A percentile compares a stretch with the other conserved stretches of the same genome.
phyloP scores from a whole-genome alignment of 2,797 vertebrate species.

The Cossypha polioptera region DNA sequence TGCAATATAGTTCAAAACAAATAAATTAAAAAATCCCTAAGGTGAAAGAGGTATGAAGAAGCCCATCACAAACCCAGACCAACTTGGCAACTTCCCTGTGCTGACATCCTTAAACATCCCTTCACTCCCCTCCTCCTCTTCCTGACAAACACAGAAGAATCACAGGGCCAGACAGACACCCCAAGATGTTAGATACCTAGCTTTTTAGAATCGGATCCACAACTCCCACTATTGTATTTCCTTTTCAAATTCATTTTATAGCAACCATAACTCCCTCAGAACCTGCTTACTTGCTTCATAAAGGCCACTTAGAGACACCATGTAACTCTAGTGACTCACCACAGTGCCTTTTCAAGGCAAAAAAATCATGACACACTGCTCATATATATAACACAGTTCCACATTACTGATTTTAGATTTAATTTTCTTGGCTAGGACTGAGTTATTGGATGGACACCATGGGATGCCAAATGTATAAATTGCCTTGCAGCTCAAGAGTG shows the following conservation, averaged over 20 bases:
- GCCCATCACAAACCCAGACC: neutral
- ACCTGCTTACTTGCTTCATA: neutral
- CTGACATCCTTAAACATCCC: neutral
- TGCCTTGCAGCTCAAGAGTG: neutral
- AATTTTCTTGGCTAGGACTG: constrained; percentile 30
- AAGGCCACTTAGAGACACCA: neutral
- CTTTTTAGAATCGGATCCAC: neutral
- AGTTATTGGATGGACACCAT: constrained; percentile 28
- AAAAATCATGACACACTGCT: neutral
- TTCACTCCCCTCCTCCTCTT: neutral
- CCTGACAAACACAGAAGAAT: neutral
- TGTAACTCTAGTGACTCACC: neutral
- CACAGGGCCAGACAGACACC: neutral
- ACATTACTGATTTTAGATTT: constrained; percentile 25
- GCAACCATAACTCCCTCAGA: neutral
- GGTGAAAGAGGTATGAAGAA: neutral
- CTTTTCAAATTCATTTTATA: constrained; percentile 7
- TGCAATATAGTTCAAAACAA: neutral
- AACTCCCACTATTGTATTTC: constrained; percentile 2
- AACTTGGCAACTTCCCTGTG: neutral
- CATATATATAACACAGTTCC: neutral
- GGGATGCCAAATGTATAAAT: constrained; percentile 33
- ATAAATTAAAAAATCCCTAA: neutral
- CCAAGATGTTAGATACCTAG: neutral
- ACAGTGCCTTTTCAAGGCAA: constrained; percentile 22